Conservation (phyloP, 2,113 vertebrate species). For the Ochotona curzoniae region DNA sequence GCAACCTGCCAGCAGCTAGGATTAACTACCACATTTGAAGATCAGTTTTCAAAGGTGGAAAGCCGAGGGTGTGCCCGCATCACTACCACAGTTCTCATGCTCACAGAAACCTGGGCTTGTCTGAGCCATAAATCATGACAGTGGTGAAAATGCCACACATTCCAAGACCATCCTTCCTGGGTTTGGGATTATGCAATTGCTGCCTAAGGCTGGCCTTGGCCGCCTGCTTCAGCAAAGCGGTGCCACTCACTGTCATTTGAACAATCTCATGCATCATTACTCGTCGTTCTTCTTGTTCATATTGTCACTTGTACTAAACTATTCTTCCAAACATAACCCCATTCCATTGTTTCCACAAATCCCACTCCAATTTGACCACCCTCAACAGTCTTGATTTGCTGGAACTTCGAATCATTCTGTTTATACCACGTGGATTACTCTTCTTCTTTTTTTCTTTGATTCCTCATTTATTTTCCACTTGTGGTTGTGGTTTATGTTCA, state of each 20-base stretch:
- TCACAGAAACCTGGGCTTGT: conserved; percentile 51
- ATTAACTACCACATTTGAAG: conserved; percentile 57
- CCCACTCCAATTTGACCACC: not conserved
- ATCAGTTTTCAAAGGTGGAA: conserved; percentile 58
- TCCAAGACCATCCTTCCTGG: conserved; percentile 5
- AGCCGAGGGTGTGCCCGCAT: not conserved
- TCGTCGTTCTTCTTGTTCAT: not conserved
- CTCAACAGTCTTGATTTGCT: not conserved
- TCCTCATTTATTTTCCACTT: not conserved
- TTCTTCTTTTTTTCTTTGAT: not conserved
- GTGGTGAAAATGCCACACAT: conserved; percentile 54
- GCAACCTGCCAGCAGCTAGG: not conserved
- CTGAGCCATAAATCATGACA: not conserved
- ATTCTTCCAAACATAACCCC: not conserved
- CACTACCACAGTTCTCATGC: not conserved
- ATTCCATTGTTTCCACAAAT: not conserved
- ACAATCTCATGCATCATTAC: not conserved
- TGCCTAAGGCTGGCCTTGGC: not conserved
- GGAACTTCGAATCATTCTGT: not conserved
- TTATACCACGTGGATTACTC: not conserved
- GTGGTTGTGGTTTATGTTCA: conserved; percentile 31
- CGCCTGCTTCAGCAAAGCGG: not conserved
- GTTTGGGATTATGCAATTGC: not conserved
- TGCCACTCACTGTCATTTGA: not conserved
- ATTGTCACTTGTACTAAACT: not conserved